Evolutionary conservation across 2,888 invertebrate genomes (phyloP), one percentile per base, ranked within the genome.

Genomic region (Chironomus tentans): DNA sequence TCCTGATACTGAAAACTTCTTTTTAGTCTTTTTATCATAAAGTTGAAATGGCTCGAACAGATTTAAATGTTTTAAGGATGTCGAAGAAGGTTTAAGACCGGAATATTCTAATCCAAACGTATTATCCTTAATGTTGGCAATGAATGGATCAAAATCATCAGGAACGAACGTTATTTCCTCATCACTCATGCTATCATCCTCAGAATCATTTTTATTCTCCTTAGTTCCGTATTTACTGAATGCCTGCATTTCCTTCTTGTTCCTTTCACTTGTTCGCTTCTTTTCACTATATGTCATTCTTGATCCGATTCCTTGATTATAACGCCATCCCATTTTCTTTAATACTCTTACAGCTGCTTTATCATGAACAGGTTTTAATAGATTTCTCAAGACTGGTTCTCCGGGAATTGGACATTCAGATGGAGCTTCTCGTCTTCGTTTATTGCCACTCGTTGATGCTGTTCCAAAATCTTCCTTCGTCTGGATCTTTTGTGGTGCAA

Each of bases 241-340:
- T 3, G 83, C 75, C 78, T 82, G 83, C 22, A 80, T 78, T 77
- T 84, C 83, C 3, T 80, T 80, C 68, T 78, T 78, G 76, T 82
- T 83, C 68, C 80, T 79, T 3, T 79, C 79, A 3, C 78, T 79
- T 6, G 81, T 81, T 12, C 78, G 79, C 24, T 79, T 82, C 79
- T 87, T 87, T 76, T 86, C 85, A 0, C 78, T 80, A 1, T 80
- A 80, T 0, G 85, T 84, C 62, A 85, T 81, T 1, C 87, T 80
- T 3, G 85, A 86, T 0, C 84, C 84, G 7, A 83, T 80, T 6
- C 76, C 96, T 83, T 95, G 93, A 0, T 96, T 95, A 3, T 91
- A 91, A 79, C 91, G 90, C 94, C 98, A 97, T 0, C 98, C 98
- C 92, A 98, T 94, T 78, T 90, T 90, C 76, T 91, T 90, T 50